phyloP scores from a whole-genome alignment of 2,888 invertebrate species.

The Seira musarum region DNA sequence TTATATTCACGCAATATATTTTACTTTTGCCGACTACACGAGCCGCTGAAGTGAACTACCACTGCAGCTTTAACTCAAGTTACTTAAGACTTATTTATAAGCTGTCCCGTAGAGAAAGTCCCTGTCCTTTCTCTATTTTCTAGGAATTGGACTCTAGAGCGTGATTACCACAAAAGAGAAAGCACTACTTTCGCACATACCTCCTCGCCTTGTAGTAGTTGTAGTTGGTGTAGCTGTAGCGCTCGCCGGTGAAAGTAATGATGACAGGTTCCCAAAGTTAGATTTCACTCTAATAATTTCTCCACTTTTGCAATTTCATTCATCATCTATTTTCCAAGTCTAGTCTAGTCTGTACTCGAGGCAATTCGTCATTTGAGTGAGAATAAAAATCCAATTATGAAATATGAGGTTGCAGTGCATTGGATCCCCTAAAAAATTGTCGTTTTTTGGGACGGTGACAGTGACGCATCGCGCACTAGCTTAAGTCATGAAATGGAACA shows the following conservation, averaged over 20 bases:
- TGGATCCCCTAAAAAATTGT: too few species aligned
- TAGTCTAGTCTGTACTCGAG: not conserved
- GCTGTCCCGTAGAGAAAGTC: not conserved
- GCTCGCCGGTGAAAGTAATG: constrained; percentile 16
- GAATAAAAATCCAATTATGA: not conserved
- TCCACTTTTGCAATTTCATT: not conserved
- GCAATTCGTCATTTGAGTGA: not conserved
- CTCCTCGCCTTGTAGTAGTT: too few species aligned
- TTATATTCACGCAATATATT: not conserved
- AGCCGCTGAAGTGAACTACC: too few species aligned
- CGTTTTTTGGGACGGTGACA: too few species aligned
- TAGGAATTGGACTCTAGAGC: constrained; percentile 12
- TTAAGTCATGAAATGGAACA: too few species aligned
- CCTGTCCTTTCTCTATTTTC: not conserved
- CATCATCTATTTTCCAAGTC: not conserved
- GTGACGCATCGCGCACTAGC: too few species aligned
- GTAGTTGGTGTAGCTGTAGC: too few species aligned
- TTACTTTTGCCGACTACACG: too few species aligned
- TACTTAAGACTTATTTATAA: constrained; percentile 17
- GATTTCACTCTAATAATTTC: not conserved
- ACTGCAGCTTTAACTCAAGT: not conserved
- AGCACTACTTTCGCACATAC: not conserved
- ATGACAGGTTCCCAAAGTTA: constrained; percentile 4
- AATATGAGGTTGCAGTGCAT: not conserved
- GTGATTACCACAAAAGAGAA: not conserved